phyloP scores from a whole-genome alignment of 2,797 vertebrate species.

The Sus cebifrons region DNA sequence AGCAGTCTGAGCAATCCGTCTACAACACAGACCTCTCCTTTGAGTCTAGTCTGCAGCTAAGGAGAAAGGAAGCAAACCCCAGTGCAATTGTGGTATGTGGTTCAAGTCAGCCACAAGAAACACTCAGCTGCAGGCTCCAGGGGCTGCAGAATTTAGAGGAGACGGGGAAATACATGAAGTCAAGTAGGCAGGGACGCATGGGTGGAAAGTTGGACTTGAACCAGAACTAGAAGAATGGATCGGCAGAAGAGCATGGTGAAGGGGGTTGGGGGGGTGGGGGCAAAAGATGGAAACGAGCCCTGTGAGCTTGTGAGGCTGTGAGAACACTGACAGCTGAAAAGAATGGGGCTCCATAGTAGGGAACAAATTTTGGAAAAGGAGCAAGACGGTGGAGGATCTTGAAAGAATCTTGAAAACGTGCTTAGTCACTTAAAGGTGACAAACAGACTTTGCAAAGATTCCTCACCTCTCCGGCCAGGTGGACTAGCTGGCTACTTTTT shows the following conservation, averaged over 20 bases:
- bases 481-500: background rate
- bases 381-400: background rate
- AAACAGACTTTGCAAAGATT: background rate
- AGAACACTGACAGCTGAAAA: background rate
- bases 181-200: background rate
- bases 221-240: background rate
- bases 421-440: background rate
- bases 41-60: background rate
- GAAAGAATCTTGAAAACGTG: background rate
- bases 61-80: background rate
- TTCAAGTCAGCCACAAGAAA: background rate
- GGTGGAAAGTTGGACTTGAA: background rate
- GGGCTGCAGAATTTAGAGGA: background rate
- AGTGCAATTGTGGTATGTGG: background rate
- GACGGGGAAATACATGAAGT: background rate
- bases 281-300: background rate
- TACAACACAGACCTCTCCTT: background rate
- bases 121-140: background rate
- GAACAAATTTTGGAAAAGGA: background rate
- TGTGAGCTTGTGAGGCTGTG: background rate
- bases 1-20: background rate
- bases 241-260: background rate
- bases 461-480: background rate
- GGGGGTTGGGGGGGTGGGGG: background rate
- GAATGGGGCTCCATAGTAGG: fast-evolving